Evolutionary conservation across 1,140 invertebrate genomes (phyloP).

Genomic region (Micrasema minimum): DNA sequence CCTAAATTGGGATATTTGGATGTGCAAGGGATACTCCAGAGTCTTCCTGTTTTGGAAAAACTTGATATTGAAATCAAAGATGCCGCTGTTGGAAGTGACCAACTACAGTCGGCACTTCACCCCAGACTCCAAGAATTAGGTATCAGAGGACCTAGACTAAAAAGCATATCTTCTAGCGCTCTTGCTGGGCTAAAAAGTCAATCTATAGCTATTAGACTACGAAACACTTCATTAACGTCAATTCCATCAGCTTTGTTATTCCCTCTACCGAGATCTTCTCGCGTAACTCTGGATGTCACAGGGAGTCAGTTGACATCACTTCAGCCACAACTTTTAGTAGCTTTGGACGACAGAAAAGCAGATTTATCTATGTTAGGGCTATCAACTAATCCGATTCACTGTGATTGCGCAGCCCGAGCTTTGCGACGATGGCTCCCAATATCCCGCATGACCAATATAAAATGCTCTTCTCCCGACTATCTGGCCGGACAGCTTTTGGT

Average conservation of each 20-base stretch:
- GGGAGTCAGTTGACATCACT: constrained; percentile 81
- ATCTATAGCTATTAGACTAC: constrained; percentile 76
- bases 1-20: constrained; percentile 85
- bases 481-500: constrained; percentile 75
- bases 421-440: constrained; percentile 80
- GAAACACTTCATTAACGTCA: constrained; percentile 81
- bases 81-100: constrained; percentile 81
- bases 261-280: constrained; percentile 87
- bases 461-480: constrained; percentile 75
- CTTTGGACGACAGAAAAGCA: constrained; percentile 82
- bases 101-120: constrained; percentile 81
- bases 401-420: constrained; percentile 84
- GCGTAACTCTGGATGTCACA: constrained; percentile 80
- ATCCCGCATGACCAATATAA: constrained; percentile 69
- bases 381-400: constrained; percentile 81
- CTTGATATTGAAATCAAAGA: constrained; percentile 91
- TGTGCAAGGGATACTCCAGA: constrained; percentile 80
- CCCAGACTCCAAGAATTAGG: constrained; percentile 80
- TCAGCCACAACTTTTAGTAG: constrained; percentile 78
- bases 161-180: constrained; percentile 83
- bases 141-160: constrained; percentile 78
- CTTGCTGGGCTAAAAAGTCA: constrained; percentile 82
- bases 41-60: constrained; percentile 74
- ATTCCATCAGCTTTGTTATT: constrained; percentile 85
- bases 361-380: constrained; percentile 79